These are phyloP conservation scores for Elaphurus davidianus DNA, from an alignment of 2,113 vertebrate genomes.

Conservation along the genomic window DNA sequence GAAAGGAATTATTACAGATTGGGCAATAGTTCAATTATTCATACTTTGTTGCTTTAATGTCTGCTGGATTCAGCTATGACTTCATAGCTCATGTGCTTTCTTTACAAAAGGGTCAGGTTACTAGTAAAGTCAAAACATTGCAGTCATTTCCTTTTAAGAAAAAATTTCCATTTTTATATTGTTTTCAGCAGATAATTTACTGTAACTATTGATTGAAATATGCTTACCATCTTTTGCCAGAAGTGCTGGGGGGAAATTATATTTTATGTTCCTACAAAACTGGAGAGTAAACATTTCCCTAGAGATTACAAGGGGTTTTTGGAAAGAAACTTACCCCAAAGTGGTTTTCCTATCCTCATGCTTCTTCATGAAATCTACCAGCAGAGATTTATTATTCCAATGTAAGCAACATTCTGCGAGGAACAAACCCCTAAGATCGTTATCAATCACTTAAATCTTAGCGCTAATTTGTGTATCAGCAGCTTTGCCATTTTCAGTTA, in stretches of 20 bases:
- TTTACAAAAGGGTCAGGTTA: slow-evolving; percentile 44
- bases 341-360: background rate
- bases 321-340: background rate
- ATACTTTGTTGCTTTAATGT: slow-evolving; percentile 22
- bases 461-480: background rate
- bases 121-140: slow-evolving; percentile 45
- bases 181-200: slow-evolving; percentile 51
- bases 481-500: background rate
- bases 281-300: slow-evolving; percentile 20
- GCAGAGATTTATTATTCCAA: slow-evolving; percentile 23
- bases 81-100: slow-evolving; percentile 25
- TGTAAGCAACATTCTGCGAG: background rate
- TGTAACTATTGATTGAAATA: slow-evolving; percentile 39
- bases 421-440: background rate
- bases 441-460: slow-evolving; percentile 11
- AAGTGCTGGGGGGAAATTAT: background rate
- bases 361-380: background rate
- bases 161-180: slow-evolving; percentile 56
- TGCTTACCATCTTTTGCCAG: slow-evolving; percentile 18
- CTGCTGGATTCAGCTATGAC: slow-evolving; percentile 20
- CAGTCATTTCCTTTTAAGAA: slow-evolving; percentile 50
- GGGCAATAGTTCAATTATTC: slow-evolving; percentile 39
- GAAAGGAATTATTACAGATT: background rate
- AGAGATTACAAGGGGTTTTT: background rate
- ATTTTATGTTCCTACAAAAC: slow-evolving; percentile 20